These are phyloP conservation scores for Heliocidaris tuberculata DNA, from an alignment of 35 echinoderm and acorn worm species.

Conservation along the genomic window DNA sequence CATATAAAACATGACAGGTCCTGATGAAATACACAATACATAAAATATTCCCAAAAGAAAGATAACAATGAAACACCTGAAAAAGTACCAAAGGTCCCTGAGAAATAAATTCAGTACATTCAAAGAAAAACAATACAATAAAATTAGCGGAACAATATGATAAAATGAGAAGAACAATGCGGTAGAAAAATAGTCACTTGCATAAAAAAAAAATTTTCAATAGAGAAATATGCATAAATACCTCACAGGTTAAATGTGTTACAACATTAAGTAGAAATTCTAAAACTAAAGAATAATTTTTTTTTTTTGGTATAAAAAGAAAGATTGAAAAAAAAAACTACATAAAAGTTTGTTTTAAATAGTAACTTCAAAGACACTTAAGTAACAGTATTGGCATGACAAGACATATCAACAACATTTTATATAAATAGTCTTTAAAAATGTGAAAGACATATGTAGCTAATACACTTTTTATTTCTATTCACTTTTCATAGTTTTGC, in stretches of 20 bases:
- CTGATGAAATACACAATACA: not conserved
- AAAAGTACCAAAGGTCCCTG: not conserved
- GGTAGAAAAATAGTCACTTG: not conserved
- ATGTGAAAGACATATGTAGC: not conserved
- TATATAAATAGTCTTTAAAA: not conserved
- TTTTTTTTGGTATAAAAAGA: not conserved
- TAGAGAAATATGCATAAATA: not conserved
- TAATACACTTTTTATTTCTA: not conserved
- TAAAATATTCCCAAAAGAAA: not conserved
- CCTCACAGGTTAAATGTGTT: not conserved
- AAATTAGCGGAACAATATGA: not conserved
- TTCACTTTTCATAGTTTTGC: not conserved
- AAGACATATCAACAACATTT: not conserved
- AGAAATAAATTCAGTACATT: not conserved
- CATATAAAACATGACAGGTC: not conserved
- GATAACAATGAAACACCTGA: not conserved
- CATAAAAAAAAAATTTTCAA: not conserved
- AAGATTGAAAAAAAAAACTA: not conserved
- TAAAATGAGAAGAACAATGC: not conserved
- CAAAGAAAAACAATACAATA: not conserved
- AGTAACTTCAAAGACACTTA: not conserved
- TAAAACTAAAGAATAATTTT: not conserved
- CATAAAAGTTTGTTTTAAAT: not conserved
- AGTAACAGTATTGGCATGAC: not conserved
- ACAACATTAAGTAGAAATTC: not conserved